Base-by-base conservation (phyloP, 30 jellyfish, hydroid and myxozoan species). In the Pseudorhiza aurosa region DNA sequence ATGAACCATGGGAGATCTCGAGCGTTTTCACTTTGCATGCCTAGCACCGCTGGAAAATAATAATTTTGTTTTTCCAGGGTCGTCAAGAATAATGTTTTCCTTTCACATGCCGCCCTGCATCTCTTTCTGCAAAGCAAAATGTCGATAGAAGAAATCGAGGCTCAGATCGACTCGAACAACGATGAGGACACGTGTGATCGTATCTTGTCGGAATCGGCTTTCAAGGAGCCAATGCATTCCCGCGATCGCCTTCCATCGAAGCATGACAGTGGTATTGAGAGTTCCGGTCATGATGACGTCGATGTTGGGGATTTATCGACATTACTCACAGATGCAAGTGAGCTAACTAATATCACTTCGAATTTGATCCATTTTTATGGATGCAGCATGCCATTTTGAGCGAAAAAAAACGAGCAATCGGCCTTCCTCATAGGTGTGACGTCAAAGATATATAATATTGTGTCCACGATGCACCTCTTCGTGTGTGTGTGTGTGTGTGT, bases 81-180 rank as follows among this genome's bases (percentile, higher is more conserved):
- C 17, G 97, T 87, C 22, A 81, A 80, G 62, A 93, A 85, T 88
- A 77, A 83, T 27, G 90, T 77, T 25, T 93, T 65, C 73, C 73
- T 93, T 26, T 93, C 99, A 21, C 96, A 93, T 36, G 95, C 96
- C 25, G 99, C 97, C 4, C 70, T 93, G 21, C 99, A 93, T 42
- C 85, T 93, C 57, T 93, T 93, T 59, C 88, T 93, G 35, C 99
- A 93, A 93, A 87, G 93, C 59, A 93, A 83, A 31, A 81, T 93
- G 78, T 28, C 96, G 15, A 89, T 81, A 9, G 95, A 93, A 59
- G 99, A 93, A 59, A 93, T 93, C 26, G 97, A 93, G 33, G 58
- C 37, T 0, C 88, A 68, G 72, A 82, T 93, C 42, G 97, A 93
- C 33, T 68, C 91, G 53, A 87, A 87, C 12, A 51, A 37, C 15